Evolutionary conservation across 2,797 vertebrate species (phyloP), one percentile per base, ranked within the genome.

Genomic region (Mormyrus proboscirostris): DNA sequence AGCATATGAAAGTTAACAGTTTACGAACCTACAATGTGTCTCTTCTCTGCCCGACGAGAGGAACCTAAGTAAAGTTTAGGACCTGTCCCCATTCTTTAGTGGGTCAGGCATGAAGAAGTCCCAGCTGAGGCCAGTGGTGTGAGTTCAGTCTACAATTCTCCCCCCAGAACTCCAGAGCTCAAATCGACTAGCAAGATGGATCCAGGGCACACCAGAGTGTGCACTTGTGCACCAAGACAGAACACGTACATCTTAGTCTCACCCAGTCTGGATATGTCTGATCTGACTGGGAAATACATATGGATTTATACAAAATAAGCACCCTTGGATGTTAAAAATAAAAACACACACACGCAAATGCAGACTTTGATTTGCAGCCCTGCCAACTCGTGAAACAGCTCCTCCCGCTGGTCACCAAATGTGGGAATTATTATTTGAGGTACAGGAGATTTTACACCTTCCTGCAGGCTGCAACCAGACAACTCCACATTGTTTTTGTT

Each of bases 271-370:
- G 92, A 92, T 93, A 91, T 91, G 91, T 93, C 90, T 90, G 41
- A 76, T 89, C 90, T 89, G 88, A 91, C 90, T 89, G 89, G 89
- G 88, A 89, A 93, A 94, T 87, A 91, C 89, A 93, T 90, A 90
- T 90, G 88, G 89, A 92, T 91, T 86, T 91, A 85, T 92, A 92
- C 53, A 92, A 93, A 92, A 89, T 50, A 92, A 95, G 93, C 93
- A 94, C 93, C 93, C 90, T 94, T 90, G 85, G 90, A 93, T 92
- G 90, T 93, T 85, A 89, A 89, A 92, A 92, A 93, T 51, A 51
- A 85, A 87, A 86, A 87, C 76, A 79, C 90, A 93, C 92, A 90
- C 86, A 88, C 90, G 89, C 89, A 88, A 47, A 90, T 88, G 89
- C 89, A 89, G 90, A 91, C 89, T 29, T 12, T 38, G 49, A 55